A percentile compares a stretch with the other conserved stretches of the same genome.
Evolutionary conservation across 2,797 vertebrate species (phyloP).

Genomic region (Nyctibius grandis): DNA sequence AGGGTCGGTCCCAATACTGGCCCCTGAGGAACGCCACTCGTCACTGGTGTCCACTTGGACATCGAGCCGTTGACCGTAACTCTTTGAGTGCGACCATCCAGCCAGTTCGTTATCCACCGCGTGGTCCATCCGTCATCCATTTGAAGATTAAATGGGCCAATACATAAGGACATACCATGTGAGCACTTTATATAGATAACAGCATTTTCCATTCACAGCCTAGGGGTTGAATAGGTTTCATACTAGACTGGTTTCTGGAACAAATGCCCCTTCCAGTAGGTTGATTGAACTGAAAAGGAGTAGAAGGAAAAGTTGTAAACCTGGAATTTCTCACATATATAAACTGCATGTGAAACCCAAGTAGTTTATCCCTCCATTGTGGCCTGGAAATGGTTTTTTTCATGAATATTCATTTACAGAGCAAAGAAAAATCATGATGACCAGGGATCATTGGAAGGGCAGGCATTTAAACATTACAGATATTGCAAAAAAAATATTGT

Average conservation of each 20-base stretch:
- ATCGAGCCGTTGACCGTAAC: too few species aligned
- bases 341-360: not conserved
- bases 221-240: not conserved
- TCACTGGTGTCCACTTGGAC: too few species aligned
- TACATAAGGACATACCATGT: not conserved
- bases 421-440: not conserved
- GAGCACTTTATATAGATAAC: not conserved
- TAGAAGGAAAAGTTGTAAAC: not conserved
- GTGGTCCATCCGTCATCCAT: too few species aligned
- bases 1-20: too few species aligned
- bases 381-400: not conserved
- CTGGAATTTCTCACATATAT: not conserved
- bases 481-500: not conserved
- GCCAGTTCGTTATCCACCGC: too few species aligned
- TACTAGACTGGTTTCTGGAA: not conserved
- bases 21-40: too few species aligned
- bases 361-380: not conserved
- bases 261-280: not conserved
- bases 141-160: not conserved
- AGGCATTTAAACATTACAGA: not conserved
- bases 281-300: not conserved
- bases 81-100: too few species aligned
- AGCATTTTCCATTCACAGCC: not conserved
- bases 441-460: not conserved
- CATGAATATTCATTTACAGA: not conserved